Evolutionary conservation across 2,113 vertebrate species (phyloP).

Genomic region (Forbesichthys agassizii): DNA sequence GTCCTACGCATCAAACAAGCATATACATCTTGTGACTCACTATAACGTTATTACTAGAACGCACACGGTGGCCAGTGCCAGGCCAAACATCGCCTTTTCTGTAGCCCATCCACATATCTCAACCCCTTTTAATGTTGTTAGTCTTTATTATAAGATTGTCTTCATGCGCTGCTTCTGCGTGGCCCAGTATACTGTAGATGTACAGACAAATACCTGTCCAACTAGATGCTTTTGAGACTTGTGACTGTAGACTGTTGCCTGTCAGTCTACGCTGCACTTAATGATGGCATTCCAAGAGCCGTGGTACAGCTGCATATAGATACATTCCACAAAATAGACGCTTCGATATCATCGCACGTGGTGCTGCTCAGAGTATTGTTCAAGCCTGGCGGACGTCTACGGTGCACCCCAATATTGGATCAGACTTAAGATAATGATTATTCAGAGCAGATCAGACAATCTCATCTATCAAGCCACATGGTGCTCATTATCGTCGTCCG

Average conservation of each 20-base stretch:
- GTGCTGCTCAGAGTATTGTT: neutral
- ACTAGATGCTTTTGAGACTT: constrained; percentile 4
- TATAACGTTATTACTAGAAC: too few relatives aligned
- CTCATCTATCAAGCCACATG: constrained; percentile 23
- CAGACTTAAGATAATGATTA: constrained; percentile 23
- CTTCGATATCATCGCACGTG: neutral
- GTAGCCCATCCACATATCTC: too few relatives aligned
- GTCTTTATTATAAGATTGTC: neutral
- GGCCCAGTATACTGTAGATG: neutral
- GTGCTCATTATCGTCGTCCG: constrained; percentile 17
- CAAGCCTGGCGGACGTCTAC: constrained; percentile 4
- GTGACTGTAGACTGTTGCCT: neutral
- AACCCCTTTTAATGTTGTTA: neutral
- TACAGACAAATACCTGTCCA: constrained; percentile 5
- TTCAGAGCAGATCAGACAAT: constrained; percentile 16
- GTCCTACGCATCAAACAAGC: constrained; percentile 19
- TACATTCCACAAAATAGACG: neutral
- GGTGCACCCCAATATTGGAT: constrained; percentile 26
- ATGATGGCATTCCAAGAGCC: neutral
- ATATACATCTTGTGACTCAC: neutral
- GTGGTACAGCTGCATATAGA: neutral
- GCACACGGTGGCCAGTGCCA: neutral
- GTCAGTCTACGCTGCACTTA: neutral
- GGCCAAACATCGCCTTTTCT: neutral
- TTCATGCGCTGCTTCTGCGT: neutral